phyloP scores from a whole-genome alignment of 1,140 invertebrate species.

The Diprion similis region DNA sequence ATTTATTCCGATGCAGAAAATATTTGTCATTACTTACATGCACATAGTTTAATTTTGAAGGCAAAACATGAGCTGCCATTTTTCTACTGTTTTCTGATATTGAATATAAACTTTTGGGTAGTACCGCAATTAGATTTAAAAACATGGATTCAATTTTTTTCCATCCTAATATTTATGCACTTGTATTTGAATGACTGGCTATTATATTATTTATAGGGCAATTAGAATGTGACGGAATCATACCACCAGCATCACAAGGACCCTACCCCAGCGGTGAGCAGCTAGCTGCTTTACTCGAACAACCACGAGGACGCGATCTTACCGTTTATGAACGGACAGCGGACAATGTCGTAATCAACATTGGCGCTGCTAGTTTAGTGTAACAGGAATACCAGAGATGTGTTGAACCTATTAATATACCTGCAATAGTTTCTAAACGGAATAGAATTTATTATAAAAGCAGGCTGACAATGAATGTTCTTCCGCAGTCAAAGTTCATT shows the following conservation, averaged over 20 bases:
- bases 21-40: too few relatives aligned
- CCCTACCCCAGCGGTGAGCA: conserved; percentile 45
- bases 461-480: too few relatives aligned
- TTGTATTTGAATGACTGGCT: too few relatives aligned
- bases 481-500: background rate
- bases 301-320: conserved; percentile 46
- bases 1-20: too few relatives aligned
- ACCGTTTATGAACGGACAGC: conserved; percentile 44
- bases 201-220: conserved; percentile 36
- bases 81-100: too few relatives aligned
- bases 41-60: too few relatives aligned
- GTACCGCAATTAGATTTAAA: background rate
- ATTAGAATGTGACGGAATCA: conserved; percentile 47
- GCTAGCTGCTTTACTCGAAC: conserved; percentile 42
- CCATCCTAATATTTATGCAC: too few relatives aligned
- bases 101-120: too few relatives aligned
- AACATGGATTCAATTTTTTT: background rate
- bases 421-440: background rate
- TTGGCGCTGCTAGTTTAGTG: conserved; percentile 49
- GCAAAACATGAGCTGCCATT: too few relatives aligned
- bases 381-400: conserved; percentile 21
- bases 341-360: conserved; percentile 50
- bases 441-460: conserved; percentile 25
- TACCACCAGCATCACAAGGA: conserved; percentile 34
- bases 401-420: background rate